phyloP scores from a whole-genome alignment of 2,797 vertebrate species.

The Parambassis ranga region DNA sequence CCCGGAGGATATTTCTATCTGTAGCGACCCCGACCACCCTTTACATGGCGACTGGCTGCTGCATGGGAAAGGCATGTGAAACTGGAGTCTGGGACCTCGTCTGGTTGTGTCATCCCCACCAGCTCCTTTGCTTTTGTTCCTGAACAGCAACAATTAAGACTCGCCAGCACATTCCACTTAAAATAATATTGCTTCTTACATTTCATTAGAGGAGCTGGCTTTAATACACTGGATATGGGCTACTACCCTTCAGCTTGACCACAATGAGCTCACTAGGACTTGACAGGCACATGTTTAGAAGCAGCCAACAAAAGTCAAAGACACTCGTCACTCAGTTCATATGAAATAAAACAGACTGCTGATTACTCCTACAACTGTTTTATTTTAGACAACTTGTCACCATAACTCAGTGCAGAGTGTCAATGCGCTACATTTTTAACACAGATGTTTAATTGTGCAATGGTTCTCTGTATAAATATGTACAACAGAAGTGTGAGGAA shows the following conservation, averaged over 20 bases:
- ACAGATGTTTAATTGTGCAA: constrained; percentile 27
- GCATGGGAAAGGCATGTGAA: constrained; percentile 75
- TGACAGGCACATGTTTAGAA: constrained; percentile 45
- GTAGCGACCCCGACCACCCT: constrained; percentile 4
- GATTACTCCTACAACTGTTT: constrained; percentile 40
- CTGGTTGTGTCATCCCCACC: constrained; percentile 39
- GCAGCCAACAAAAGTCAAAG: constrained; percentile 38
- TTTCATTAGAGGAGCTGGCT: constrained; percentile 47
- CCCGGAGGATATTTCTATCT: constrained; percentile 75
- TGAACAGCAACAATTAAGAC: constrained; percentile 43
- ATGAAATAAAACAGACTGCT: constrained; percentile 39
- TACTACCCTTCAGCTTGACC: constrained; percentile 21
- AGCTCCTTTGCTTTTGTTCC: constrained; percentile 28
- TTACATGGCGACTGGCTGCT: constrained; percentile 28
- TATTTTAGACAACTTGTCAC: constrained; percentile 48
- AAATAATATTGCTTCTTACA: constrained; percentile 61
- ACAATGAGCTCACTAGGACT: constrained; percentile 15
- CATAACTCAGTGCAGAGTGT: constrained; percentile 15
- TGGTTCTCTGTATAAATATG: constrained; percentile 22
- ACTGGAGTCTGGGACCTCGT: constrained; percentile 59
- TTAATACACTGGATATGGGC: constrained; percentile 40
- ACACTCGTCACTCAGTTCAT: constrained; percentile 40
- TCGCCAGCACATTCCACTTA: constrained; percentile 47
- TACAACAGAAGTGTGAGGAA: constrained; percentile 27
- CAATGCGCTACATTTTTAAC: constrained; percentile 15